Evolutionary conservation across 2,888 invertebrate genomes (phyloP), one percentile per base, ranked within the genome.

Genomic region (Gymnocheta viridis): DNA sequence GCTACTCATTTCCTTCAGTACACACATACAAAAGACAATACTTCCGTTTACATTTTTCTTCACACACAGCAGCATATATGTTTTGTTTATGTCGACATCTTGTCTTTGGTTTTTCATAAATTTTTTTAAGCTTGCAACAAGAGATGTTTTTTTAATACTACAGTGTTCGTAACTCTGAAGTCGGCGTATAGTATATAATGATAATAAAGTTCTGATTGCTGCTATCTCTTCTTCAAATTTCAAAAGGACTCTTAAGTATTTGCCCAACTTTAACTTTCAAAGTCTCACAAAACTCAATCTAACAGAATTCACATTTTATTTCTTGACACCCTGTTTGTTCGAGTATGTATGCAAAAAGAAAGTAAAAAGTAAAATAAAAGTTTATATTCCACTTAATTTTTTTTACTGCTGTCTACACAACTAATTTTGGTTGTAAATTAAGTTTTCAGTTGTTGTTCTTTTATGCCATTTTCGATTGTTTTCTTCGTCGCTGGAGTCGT

Each of bases 401-500:
- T 67, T 73, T 19, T 62, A 38, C 69, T 82, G 29, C 66, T 79
- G 56, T 82, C 82, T 82, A 70, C 73, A 79, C 69, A 54, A 82
- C 78, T 82, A 82, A 82, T 82, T 79, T 82, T 64, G 74, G 82
- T 70, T 69, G 79, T 79, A 79, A 82, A 74, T 79, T 82, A 79
- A 64, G 79, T 64, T 74, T 41, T 73, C 72, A 19, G 51, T 73
- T 41, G 29, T 56, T 24, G 27, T 27, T n/a, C 38, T 76, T 38
- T 9, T 19, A 44, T n/a, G 29, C 7, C n/a, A 29, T 66, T 64
- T 41, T 32, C 19, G 19, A 54, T 24, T 70, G 29, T 56, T 54
- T 44, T 47, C 69, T 41, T 41, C 24, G 9, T 38, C 35, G 6
- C 44, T 27, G 6, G 12, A 41, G 62, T 12, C 24, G 24, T 69